Percentiles rank a stretch among this genome's conserved stretches.
These are phyloP conservation scores for Mnemiopsis leidyi DNA, from an alignment of 37 sponge, comb jelly and placozoan genomes.

Conservation along the genomic window DNA sequence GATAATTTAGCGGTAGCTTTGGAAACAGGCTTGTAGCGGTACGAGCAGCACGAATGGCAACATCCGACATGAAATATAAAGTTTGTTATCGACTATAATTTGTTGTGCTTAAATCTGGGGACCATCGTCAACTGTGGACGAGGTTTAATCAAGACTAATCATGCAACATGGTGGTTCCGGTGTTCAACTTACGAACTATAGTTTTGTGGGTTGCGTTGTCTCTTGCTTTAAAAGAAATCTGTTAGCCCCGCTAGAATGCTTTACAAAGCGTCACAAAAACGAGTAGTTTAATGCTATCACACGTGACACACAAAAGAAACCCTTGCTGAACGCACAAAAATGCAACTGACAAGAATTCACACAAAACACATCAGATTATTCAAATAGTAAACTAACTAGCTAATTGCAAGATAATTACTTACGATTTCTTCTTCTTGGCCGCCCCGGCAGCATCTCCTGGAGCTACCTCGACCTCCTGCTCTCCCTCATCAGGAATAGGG, in stretches of 20 bases:
- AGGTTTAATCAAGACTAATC: neutral
- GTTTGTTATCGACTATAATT: too few species aligned
- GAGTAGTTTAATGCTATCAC: neutral
- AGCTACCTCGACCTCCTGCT: conserved; percentile 47
- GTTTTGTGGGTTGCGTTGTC: neutral
- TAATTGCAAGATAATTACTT: neutral
- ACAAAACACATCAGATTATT: neutral
- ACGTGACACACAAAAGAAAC: neutral
- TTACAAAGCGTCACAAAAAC: neutral
- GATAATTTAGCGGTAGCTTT: too few species aligned
- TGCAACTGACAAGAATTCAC: neutral
- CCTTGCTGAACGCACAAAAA: neutral
- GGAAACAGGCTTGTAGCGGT: too few species aligned
- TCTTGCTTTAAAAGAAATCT: neutral
- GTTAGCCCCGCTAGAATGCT: neutral
- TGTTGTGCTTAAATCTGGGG: too few species aligned
- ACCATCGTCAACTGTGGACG: too few species aligned
- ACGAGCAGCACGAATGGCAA: too few species aligned
- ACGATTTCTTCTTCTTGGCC: conserved; percentile 59
- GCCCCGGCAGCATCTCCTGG: conserved; percentile 10
- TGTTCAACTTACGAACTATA: neutral
- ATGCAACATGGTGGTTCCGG: neutral
- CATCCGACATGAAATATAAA: too few species aligned
- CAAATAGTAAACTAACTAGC: neutral
- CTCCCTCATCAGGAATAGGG: conserved; percentile 3